Percentiles rank a stretch among this genome's conserved stretches.
phyloP scores from a whole-genome alignment of 2,888 invertebrate species.

The Phyllotreta cruciferae region DNA sequence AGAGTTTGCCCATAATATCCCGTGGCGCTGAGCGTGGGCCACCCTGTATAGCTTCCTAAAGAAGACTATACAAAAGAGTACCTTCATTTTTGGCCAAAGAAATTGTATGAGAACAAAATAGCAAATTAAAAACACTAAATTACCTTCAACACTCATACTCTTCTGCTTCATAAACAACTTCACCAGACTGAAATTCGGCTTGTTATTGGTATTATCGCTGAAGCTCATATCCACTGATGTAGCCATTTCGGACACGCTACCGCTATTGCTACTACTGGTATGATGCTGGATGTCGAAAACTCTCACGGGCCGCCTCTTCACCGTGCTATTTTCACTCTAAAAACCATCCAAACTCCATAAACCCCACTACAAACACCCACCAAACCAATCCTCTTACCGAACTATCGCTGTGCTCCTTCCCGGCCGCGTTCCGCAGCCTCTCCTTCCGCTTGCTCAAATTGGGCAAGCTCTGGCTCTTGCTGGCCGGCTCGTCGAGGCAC shows the following conservation, averaged over 20 bases:
- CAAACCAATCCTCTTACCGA: slow-evolving; percentile 65
- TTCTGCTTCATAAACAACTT: slow-evolving; percentile 91
- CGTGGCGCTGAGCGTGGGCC: no score
- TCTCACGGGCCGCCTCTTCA: slow-evolving; percentile 56
- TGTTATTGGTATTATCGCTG: slow-evolving; percentile 48
- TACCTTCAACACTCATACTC: slow-evolving; percentile 80
- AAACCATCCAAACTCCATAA: background rate
- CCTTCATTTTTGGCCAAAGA: no score
- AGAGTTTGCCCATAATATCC: no score
- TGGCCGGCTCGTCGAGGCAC: slow-evolving; percentile 64
- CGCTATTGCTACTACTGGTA: slow-evolving; percentile 53
- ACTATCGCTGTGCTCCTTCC: slow-evolving; percentile 66
- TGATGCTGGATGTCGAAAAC: slow-evolving; percentile 61
- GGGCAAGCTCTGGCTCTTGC: slow-evolving; percentile 81
- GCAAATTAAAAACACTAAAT: slow-evolving; percentile 53
- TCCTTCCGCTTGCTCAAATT: slow-evolving; percentile 68
- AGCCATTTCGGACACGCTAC: slow-evolving; percentile 59
- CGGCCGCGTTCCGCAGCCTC: slow-evolving; percentile 50
- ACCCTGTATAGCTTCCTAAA: no score
- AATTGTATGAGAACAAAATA: no score
- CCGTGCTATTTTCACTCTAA: slow-evolving; percentile 39
- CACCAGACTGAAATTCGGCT: slow-evolving; percentile 79
- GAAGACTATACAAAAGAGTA: no score
- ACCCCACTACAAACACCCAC: background rate
- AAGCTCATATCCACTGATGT: slow-evolving; percentile 57